Base-by-base conservation (phyloP, 1,140 invertebrate species). In the Tetramorium alpestre region DNA sequence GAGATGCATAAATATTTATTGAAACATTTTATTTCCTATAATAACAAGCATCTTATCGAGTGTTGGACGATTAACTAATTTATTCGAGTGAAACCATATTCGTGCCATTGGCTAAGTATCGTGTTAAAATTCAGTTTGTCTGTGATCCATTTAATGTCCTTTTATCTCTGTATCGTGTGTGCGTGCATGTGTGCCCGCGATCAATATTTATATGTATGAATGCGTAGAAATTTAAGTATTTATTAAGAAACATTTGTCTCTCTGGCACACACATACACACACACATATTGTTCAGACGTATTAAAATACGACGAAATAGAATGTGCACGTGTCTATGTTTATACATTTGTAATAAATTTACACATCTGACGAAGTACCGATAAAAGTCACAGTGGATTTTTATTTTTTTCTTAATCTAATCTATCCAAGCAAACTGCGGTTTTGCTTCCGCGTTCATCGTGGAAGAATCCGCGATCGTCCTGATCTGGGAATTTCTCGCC, bases 311-410 rank as follows among this genome's bases (percentile, higher is more conserved):
- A 81, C 13, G 22, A 70, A 69, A 54, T 64, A 44, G 51, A 64
- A 87, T 41, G 38, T 82, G 44, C 80, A 87, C 64, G 72, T 70
- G 64, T 81, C 78, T 88, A 80, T 65, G 88, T 92, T 92, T 90
- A 88, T 91, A 91, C 88, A 76, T 92, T 92, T 92, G 62, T 92
- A 92, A 91, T 91, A 90, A 88, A 88, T 91, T 78, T 85, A 88
- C 51, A 60, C 82, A 51, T 58, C 58, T 58, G 67, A 80, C 38
- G 47, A 56, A 86, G 62, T 73, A 77, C 75, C 54, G 76, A 13
- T 56, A 73, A 22, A 54, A 33, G 47, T 75, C 25, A 22, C 5
- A 2, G 13, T 22, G 77, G 56, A 49, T 81, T 62, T 4, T 56
- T 60, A 7, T 56, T 38, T 77, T 60, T 11, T 64, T 38, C 73